phyloP scores from a whole-genome alignment of 2,113 vertebrate genomes.

The Pituophis catenifer region DNA sequence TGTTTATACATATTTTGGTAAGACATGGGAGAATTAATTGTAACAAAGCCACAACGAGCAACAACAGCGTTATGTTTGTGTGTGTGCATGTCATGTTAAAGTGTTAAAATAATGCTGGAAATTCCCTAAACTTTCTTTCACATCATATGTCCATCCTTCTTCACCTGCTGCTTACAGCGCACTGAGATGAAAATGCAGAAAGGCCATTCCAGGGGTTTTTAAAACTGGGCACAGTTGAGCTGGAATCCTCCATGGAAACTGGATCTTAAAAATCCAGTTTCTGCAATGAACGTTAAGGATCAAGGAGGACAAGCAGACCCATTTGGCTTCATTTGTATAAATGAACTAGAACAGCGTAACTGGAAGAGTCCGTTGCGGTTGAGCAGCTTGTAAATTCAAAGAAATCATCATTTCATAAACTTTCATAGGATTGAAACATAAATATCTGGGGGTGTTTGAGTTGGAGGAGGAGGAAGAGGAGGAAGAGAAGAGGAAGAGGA shows the following conservation, averaged over 20 bases:
- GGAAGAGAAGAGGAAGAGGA: too few species aligned
- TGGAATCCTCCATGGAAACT: not conserved
- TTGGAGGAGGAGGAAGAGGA: not conserved
- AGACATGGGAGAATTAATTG: not conserved
- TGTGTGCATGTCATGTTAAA: not conserved
- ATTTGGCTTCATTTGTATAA: not conserved
- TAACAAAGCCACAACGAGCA: not conserved
- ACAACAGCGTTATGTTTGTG: not conserved
- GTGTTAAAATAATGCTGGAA: not conserved
- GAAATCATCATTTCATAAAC: not conserved
- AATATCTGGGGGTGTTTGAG: not conserved
- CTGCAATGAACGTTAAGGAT: not conserved
- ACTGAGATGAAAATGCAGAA: not conserved
- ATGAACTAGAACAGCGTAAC: not conserved
- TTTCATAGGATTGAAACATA: not conserved
- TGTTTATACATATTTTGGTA: not conserved
- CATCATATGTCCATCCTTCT: not conserved
- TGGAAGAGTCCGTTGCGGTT: not conserved
- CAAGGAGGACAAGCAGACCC: not conserved
- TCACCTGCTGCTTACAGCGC: not conserved
- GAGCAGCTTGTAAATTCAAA: not conserved
- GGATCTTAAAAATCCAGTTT: not conserved
- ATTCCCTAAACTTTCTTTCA: not conserved
- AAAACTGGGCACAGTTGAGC: not conserved
- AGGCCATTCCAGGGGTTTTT: not conserved